Base-by-base conservation (phyloP, 2,113 vertebrate genomes). In the Heterochromis multidens region DNA sequence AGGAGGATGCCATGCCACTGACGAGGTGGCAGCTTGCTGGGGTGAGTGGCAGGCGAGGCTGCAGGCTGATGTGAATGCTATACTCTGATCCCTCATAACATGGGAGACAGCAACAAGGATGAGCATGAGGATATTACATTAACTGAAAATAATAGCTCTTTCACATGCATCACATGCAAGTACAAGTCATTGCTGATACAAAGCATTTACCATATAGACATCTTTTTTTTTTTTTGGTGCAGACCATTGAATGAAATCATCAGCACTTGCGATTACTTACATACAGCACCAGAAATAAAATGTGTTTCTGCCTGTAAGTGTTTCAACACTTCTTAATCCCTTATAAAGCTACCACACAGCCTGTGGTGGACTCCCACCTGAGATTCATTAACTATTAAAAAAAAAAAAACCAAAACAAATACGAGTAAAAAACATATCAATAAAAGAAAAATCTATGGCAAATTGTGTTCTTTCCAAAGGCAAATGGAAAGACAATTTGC, bases 1-100 rank as follows among this genome's bases (percentile, higher is more conserved):
- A 54, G 76, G 67, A 84, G 90, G 86, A 95, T 93, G 92, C 93
- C 94, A 94, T 91, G 88, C 89, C 88, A 67, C 83, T 84, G 89
- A 93, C 62, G 81, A 59, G 37, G 37, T 40, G 89, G 89, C 87
- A 94, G 31, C 85, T 77, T 56, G 63, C 43, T 78, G 84, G 83
- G 67, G 80, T 89, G 91, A 91, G 82, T 91, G 92, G 86, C 91
- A 91, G 91, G 76, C 80, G 11, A 74, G 85, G 87, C 80, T 89
- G 88, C 85, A 87, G 93, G 92, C 86, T 90, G 93, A 94, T 93
- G 91, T 56, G 85, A 81, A 87, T 88, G 92, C 65, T 72, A 77
- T 62, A 85, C 91, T 82, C 65, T 86, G 91, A 91, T 92, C 91
- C 61, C 85, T 60, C 33, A 16, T 88, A 87, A 87, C 88, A 93